Base-by-base conservation (phyloP, 1,140 invertebrate genomes). In the Pseudomyrmex dendroicus region DNA sequence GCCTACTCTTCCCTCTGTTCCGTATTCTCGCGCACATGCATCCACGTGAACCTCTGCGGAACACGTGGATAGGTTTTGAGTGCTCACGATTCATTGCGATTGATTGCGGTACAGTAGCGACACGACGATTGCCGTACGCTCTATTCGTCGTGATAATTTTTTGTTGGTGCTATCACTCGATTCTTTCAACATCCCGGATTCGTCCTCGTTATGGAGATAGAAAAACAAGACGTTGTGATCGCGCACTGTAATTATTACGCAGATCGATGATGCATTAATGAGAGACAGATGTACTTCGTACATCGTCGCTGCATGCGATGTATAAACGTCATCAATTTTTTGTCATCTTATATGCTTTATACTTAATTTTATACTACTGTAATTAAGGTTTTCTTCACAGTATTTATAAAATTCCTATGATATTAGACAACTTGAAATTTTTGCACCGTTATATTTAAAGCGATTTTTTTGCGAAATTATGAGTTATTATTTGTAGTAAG, bases 11-110 rank as follows among this genome's bases (percentile, higher is more conserved):
- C 22, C 54, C 61, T n/a, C n/a, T 50, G 22, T 64, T 67, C 54
- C 17, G 59, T 54, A 62, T 73, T 20, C 76, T 68, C 78, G 82
- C 89, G 66, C 82, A 70, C 56, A 83, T 52, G 46, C 78, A 59
- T 84, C 82, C 84, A 72, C 59, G 70, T 83, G 82, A 70, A 67
- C 74, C 57, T 62, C 78, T 61, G 62, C 66, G 59, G 57, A 83
- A 89, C 83, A 83, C 88, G 84, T 87, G 84, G 86, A 88, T 89
- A 88, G 74, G 61, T 85, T 90, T 84, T 67, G 85, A 90, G 84
- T 84, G 72, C 86, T 59, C 68, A 57, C 86, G 84, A 88, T 83
- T 87, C 86, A 89, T 87, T 62, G 83, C 86, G 80, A 87, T 90
- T 84, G 73, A 88, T 87, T 74, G 85, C 82, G 54, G 48, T 62